Conservation (phyloP, 2,888 invertebrate species). For the Gisinianus flammeolus region DNA sequence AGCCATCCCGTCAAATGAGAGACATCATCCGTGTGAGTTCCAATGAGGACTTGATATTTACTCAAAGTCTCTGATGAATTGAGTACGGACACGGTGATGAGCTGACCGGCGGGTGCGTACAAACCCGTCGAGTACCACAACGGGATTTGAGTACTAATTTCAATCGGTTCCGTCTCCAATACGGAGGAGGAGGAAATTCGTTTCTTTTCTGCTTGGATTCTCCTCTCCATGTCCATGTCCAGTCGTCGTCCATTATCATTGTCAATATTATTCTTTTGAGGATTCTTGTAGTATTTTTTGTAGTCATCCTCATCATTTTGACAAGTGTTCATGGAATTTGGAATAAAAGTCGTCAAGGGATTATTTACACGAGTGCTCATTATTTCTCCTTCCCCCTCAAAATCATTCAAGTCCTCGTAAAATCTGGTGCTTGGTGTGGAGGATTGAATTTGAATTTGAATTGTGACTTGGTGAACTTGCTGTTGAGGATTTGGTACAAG, state of each 20-base stretch:
- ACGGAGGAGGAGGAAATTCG: too few species aligned
- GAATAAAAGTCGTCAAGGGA: not conserved
- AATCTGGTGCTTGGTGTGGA: not conserved
- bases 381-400: too few species aligned
- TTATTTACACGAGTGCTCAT: not conserved
- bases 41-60: constrained; percentile 25
- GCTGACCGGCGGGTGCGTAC: constrained; percentile 35
- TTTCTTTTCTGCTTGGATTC: not conserved
- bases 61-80: not conserved
- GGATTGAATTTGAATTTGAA: not conserved
- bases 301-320: not conserved
- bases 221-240: not conserved
- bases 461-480: not conserved
- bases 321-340: constrained; percentile 21
- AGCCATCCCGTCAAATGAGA: constrained; percentile 7
- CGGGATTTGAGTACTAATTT: constrained; percentile 18
- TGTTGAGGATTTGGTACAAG: not conserved
- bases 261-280: too few species aligned
- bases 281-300: not conserved
- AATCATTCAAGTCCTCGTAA: not conserved
- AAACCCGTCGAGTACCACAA: constrained; percentile 35
- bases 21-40: constrained; percentile 34
- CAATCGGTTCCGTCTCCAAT: not conserved
- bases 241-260: too few species aligned
- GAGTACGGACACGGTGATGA: not conserved